phyloP scores from a whole-genome alignment of 2,888 invertebrate genomes.

The Cephus spinipes region DNA sequence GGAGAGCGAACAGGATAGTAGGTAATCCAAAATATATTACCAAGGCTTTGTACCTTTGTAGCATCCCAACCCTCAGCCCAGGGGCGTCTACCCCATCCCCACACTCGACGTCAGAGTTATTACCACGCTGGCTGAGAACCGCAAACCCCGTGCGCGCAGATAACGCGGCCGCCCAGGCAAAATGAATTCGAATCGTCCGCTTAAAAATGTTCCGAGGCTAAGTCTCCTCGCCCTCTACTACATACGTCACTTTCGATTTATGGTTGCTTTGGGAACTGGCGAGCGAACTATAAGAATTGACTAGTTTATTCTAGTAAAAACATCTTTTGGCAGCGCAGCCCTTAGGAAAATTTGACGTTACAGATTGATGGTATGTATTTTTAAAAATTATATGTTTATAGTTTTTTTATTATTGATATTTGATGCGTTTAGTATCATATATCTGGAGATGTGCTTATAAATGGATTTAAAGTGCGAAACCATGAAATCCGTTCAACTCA shows the following conservation, averaged over 20 bases:
- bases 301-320: not conserved
- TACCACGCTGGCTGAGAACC: slow-evolving; percentile 48
- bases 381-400: not conserved
- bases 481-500: not conserved
- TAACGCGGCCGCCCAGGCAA: slow-evolving; percentile 41
- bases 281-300: not conserved
- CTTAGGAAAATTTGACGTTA: not conserved
- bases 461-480: not conserved
- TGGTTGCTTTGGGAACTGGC: not conserved
- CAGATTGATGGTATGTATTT: not conserved
- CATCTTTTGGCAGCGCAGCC: not conserved
- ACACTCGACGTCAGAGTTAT: slow-evolving; percentile 40
- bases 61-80: slow-evolving; percentile 31
- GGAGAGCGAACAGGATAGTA: slow-evolving; percentile 11
- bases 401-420: not conserved
- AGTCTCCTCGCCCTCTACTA: not conserved
- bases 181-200: slow-evolving; percentile 30
- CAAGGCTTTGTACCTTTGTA: slow-evolving; percentile 59
- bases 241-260: not conserved
- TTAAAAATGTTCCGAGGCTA: not conserved
- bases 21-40: slow-evolving; percentile 59
- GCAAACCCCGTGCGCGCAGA: slow-evolving; percentile 46
- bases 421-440: not conserved
- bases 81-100: not conserved
- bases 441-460: not conserved